Evolutionary conservation across 2,888 invertebrate genomes (phyloP), one percentile per base, ranked within the genome.

Genomic region (Neoitamus cyanurus): DNA sequence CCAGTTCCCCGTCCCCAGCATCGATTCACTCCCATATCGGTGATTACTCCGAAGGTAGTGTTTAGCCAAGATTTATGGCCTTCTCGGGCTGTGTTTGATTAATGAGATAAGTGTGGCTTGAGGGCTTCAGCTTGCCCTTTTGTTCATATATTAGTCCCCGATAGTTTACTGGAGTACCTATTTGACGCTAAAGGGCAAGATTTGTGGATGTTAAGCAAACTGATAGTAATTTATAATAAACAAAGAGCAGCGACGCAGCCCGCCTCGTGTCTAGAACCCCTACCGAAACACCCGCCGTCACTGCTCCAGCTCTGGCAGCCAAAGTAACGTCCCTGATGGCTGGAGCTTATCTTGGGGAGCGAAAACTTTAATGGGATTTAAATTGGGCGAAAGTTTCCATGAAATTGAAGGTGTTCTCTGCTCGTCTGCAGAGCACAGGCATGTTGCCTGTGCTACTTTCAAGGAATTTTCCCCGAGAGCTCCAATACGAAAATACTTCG

Each of bases 151-250:
- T 78, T 78, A 78, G 48, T 78, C 78, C 78, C 70, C 58, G 78
- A 48, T 78, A 75, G 78, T 78, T 78, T 78, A 31, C 78, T 78
- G 15, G 31, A 48, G 48, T 78, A 78, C 78, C 78, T 78, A 78
- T 78, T 78, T 78, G 78, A 78, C 42, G 78, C 78, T 48, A 15
- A 28, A 48, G 78, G 78, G 31, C 78, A 78, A 78, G 78, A 48
- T 78, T 78, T 78, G 48, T 48, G 58, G 78, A 78, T 37, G 78
- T 78, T 78, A 58, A 30, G 31, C 78, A 78, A 78, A 78, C 78
- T 78, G 78, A 78, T 78, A 78, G 78, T 48, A 78, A 78, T 78
- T 78, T 42, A 78, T 78, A 78, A 78, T 78, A 58, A 42, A 78
- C 78, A 78, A 78, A 78, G 31, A 78, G 58, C 34, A 78, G 31